Base-by-base conservation (phyloP, 1,140 invertebrate genomes). In the Neoseiulus cucumeris region DNA sequence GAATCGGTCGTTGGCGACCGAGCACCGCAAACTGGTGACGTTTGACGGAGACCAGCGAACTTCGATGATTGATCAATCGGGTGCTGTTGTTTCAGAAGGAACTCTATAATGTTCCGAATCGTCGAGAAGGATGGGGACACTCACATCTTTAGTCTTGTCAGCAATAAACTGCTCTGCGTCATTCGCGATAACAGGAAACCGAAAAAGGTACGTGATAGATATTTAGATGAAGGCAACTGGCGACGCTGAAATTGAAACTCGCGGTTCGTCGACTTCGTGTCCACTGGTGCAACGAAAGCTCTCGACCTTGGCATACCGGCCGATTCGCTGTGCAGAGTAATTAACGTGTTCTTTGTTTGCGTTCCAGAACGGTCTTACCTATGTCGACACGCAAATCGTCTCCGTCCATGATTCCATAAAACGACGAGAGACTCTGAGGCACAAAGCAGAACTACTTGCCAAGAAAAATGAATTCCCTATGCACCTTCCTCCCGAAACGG, bases 161-260 rank as follows among this genome's bases (percentile, higher is more conserved):
- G 33, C 22, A 59, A 59, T 4, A 59, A n/a, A 20, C 51, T 59
- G 33, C 51, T 59, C 51, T 59, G 51, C 51, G 51, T 59, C 14
- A 25, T 59, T 59, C 51, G 51, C 25, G 51, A 59, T 59, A 59
- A 59, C 22, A 12, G 51, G 33, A 29, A 29, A 29, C 1, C 51
- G 4, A 59, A 25, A 4, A 59, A 59, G 51, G 51, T 59, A 59
- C 2, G 14, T 59, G n/a, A n/a, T n/a, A n/a, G n/a, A n/a, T n/a
- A n/a, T 39, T 9, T 4, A 39, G 4, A 39, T 6, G 33, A 39
- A 39, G 33, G 9, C 33, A 39, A 39, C 33, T 4, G 33, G 33
- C 4, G 33, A 9, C 4, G 33, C 4, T 39, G 33, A 39, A 39
- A 39, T 39, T 4, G 4, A 9, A 39, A 6, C 33, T 39, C 33